Base-by-base conservation (phyloP, 2,888 invertebrate species). In the Scaptomyza reducta region DNA sequence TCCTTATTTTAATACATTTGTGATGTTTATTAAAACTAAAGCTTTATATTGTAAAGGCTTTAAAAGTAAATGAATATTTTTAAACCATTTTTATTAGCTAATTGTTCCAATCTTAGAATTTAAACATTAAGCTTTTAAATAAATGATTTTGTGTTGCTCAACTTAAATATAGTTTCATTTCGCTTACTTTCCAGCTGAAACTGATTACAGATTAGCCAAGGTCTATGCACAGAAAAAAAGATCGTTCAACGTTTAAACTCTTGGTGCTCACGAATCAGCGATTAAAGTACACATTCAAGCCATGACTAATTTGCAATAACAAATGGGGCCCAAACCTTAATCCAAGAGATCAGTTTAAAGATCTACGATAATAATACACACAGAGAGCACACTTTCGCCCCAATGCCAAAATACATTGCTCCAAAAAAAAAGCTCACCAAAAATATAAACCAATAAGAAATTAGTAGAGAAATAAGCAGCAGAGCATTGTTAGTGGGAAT, bases 401-500 rank as follows among this genome's bases (percentile, higher is more conserved):
- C 35, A 61, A 42, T 42, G 59, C 58, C 73, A 59, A 46, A 54
- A 33, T 2, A 51, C 59, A 47, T 65, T 63, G 72, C 63, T 42
- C 44, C 49, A 51, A 10, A 46, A 45, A 49, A 49, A 41, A 13
- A 41, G 22, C 22, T 22, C 1, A 3, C 22, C 22, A 22, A 22
- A 22, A 22, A 29, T 33, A 53, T n/a, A 60, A 71, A 46, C 51
- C 33, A 67, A 61, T 61, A 49, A 72, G 22, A 61, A 63, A 72
- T 73, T 59, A 57, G 33, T 25, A 64, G 56, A 62, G 50, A 74
- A 77, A 61, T 77, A 73, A 67, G 73, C 73, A 59, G 56, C 54
- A 16, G 9, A 9, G 77, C 80, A 82, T 79, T 87, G 16, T 86
- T 83, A 79, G 66, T 73, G 77, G 63, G 86, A 86, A 88, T 84